Conservation (phyloP, 1,140 invertebrate species). For the Orussus abietinus region DNA sequence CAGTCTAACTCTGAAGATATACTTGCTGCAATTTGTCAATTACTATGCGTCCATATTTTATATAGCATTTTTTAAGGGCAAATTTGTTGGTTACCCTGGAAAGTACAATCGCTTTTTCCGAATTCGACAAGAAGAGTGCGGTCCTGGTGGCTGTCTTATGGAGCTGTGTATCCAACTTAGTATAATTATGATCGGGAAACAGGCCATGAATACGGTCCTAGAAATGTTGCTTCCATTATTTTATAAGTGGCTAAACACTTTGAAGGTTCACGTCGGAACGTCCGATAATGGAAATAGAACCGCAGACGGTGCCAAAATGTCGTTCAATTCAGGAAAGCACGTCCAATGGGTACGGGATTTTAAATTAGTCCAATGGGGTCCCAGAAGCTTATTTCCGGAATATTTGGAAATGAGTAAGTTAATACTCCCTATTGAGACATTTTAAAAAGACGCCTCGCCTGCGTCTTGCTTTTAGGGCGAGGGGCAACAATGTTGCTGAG, state of each 20-base stretch:
- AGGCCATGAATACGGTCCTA: slow-evolving; percentile 86
- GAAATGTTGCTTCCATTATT: slow-evolving; percentile 74
- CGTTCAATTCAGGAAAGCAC: slow-evolving; percentile 43
- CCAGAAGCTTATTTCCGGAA: slow-evolving; percentile 90
- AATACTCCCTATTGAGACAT: too few species aligned
- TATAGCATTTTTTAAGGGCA: slow-evolving; percentile 97
- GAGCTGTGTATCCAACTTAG: slow-evolving; percentile 90
- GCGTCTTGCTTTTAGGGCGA: too few species aligned
- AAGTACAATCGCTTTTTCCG: slow-evolving; percentile 73
- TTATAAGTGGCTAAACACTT: slow-evolving; percentile 69
- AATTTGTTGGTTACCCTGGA: slow-evolving; percentile 81
- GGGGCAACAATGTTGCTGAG: too few species aligned
- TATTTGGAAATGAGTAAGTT: slow-evolving; percentile 94
- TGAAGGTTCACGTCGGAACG: slow-evolving; percentile 54
- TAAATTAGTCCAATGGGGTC: slow-evolving; percentile 82
- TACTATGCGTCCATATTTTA: slow-evolving; percentile 99
- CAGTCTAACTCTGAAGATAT: slow-evolving; percentile 94
- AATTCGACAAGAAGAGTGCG: slow-evolving; percentile 81
- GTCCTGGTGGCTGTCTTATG: slow-evolving; percentile 84
- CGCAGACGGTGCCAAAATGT: slow-evolving; percentile 36
- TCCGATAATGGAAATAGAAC: too few species aligned
- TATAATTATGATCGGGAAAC: slow-evolving; percentile 96
- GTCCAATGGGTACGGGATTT: slow-evolving; percentile 89
- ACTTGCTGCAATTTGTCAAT: slow-evolving; percentile 96
- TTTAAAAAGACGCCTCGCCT: too few species aligned